Evolutionary conservation across 1,140 invertebrate genomes (phyloP), one percentile per base, ranked within the genome.

Genomic region (Lucilia cuprina): DNA sequence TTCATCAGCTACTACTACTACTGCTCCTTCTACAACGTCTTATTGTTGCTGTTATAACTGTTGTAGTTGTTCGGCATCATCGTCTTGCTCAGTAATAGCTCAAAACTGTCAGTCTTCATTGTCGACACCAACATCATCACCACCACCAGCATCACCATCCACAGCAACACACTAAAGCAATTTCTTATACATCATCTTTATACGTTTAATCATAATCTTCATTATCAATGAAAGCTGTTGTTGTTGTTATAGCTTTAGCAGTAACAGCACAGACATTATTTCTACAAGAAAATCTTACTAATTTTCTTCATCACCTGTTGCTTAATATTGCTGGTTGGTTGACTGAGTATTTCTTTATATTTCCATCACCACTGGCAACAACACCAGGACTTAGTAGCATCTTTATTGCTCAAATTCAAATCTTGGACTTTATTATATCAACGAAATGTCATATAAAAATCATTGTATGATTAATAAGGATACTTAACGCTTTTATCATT

Each of bases 371-470:
- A 41, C 41, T 5, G 41, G 41, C 41, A 55, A 7, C n/a, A 70
- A 12, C n/a, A 70, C 9, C 19, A 19, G 65, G 5, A 70, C 2
- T 21, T 70, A 70, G 17, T 60, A 60, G 50, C 50, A 60, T 17
- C 50, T 41, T 41, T 41, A 41, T 41, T 41, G 10, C 41, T 41
- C 41, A 55, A 55, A 70, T 21, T 25, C 65, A 70, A 70, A 70
- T 70, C 65, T 70, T 70, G 65, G 65, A 21, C 65, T 70, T 70
- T 10, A 55, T 55, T n/a, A 2, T 55, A 55, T 55, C 17, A 55
- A 55, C 50, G 12, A 70, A 70, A 21, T 70, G 65, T 70, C 65
- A 70, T 19, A 70, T 70, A 70, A 70, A 70, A 70, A 70, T 70
- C 19, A 70, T 70, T n/a, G 21, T 70, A 19, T 21, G n/a, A 60